phyloP scores from a whole-genome alignment of 2,113 vertebrate genomes.

The Neogale vison region DNA sequence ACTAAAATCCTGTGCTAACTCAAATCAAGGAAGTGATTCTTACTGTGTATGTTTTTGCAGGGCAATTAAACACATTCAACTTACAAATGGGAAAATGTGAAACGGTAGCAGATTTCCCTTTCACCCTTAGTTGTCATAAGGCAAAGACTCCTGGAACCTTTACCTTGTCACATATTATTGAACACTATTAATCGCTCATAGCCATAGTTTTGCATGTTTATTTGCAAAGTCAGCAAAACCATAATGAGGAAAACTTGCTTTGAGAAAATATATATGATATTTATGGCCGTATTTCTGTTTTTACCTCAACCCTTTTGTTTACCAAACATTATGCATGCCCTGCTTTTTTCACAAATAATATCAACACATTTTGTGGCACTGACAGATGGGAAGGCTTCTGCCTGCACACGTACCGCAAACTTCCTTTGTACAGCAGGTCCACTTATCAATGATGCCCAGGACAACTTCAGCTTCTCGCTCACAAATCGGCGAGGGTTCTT shows the following conservation, averaged over 20 bases:
- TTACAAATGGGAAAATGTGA: neutral
- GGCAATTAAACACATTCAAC: neutral
- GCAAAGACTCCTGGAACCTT: neutral
- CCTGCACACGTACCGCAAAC: constrained; percentile 90
- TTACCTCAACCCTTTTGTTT: neutral
- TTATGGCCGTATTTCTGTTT: neutral
- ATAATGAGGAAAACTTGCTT: neutral
- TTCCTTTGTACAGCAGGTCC: constrained; percentile 93
- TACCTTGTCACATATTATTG: neutral
- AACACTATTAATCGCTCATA: neutral
- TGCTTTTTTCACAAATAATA: neutral
- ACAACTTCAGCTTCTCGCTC: constrained; percentile 93
- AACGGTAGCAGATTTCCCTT: neutral
- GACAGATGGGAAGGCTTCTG: neutral
- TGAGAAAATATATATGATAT: neutral
- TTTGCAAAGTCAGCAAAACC: neutral
- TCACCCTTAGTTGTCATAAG: neutral
- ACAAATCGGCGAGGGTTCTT: constrained; percentile 88
- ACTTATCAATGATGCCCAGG: constrained; percentile 88
- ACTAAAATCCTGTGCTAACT: neutral
- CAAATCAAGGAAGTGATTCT: neutral
- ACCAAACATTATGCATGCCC: neutral
- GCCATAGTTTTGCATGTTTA: neutral
- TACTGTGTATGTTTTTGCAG: neutral
- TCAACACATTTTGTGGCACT: neutral